Conservation (phyloP, 2,797 vertebrate genomes). For the Ceryle rudis region DNA sequence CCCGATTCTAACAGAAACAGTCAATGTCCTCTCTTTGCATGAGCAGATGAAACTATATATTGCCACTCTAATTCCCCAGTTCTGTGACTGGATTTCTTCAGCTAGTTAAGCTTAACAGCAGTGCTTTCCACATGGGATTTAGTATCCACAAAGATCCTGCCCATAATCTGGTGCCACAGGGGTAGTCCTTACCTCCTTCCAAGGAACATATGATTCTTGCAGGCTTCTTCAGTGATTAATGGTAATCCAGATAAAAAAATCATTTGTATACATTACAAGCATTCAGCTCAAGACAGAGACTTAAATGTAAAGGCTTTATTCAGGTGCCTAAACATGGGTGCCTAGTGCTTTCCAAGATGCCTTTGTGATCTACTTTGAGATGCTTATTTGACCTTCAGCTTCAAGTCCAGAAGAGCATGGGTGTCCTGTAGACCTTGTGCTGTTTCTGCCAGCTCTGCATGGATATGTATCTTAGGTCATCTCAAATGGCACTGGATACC, state of each 20-base stretch:
- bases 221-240: slow-evolving; percentile 6
- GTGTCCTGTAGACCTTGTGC: not conserved
- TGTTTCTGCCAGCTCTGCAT: not conserved
- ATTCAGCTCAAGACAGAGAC: not conserved
- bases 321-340: not conserved
- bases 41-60: not conserved
- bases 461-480: not conserved
- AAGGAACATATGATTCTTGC: not conserved
- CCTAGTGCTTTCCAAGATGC: not conserved
- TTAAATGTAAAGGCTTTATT: not conserved
- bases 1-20: not conserved
- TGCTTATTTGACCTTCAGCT: not conserved
- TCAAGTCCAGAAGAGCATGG: not conserved
- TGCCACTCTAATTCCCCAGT: not conserved
- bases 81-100: not conserved
- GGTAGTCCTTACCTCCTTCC: not conserved
- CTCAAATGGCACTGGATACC: not conserved
- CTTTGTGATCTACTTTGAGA: not conserved
- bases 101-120: not conserved
- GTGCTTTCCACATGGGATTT: not conserved
- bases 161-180: not conserved
- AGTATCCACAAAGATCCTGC: not conserved
- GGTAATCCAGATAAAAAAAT: not conserved
- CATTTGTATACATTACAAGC: not conserved
- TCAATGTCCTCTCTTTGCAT: not conserved